Evolutionary conservation across 2,797 vertebrate genomes (phyloP), one percentile per base, ranked within the genome.

Genomic region (Scolopax bukidnonensis): DNA sequence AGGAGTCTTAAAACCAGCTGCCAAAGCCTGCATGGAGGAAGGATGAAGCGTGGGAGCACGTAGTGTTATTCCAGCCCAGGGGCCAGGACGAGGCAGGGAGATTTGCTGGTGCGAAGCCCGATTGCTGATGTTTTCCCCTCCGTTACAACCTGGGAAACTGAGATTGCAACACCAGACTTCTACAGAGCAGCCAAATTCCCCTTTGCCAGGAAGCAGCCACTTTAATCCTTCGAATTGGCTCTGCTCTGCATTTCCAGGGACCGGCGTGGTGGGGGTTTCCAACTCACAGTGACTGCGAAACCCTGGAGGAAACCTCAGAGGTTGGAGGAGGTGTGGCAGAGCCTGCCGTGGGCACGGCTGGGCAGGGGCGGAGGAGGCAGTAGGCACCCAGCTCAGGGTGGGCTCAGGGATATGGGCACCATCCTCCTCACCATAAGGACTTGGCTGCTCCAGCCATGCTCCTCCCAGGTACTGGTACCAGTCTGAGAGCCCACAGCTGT

Each of bases 101-200:
- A 87, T 93, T 90, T 79, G 88, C 90, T 94, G 69, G 60, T 92
- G 79, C 63, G 78, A 87, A 89, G 89, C 93, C 92, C 28, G 9
- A 75, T 60, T 65, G 85, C 85, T 85, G 90, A 90, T 79, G 85
- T 93, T 93, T 82, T 61, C 67, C 85, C 68, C 77, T 83, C 74
- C 6, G 0, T 78, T 83, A 93, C 67, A 87, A 89, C 87, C 93
- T 94, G 94, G 85, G 93, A 95, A 96, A 93, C 89, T 53, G 84
- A 86, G 91, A 85, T 92, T 94, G 95, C 95, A 85, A 90, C 92
- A 84, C 69, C 87, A 92, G 95, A 68, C 87, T 91, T 88, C 53
- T 88, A 60, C 82, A 95, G 91, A 93, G 96, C 73, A 90, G 92
- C 91, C 94, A 92, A 95, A 96, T 92, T 92, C 95, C 94, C 91